phyloP scores from a whole-genome alignment of 2,888 invertebrate genomes.

The Pyrocoelia pectoralis region DNA sequence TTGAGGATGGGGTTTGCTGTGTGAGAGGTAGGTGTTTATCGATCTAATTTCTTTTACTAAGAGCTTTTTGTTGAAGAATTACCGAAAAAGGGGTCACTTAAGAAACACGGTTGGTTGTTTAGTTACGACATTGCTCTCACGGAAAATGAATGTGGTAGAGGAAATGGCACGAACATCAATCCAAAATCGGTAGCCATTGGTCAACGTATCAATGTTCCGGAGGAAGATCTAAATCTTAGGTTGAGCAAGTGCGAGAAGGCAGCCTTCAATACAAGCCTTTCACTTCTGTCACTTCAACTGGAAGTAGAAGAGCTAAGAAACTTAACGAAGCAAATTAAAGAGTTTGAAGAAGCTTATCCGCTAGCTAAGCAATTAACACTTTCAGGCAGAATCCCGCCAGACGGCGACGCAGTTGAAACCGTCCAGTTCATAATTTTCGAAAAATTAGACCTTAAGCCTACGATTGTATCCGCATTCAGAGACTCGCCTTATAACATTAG shows the following conservation, averaged over 20 bases:
- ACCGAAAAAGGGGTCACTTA: neutral
- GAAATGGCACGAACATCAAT: neutral
- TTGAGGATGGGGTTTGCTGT: neutral
- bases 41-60: neutral
- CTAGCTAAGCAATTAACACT: conserved; percentile 37
- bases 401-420: conserved; percentile 35
- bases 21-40: conserved; percentile 38
- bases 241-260: neutral
- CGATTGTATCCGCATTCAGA: conserved; percentile 41
- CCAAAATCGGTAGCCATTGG: neutral
- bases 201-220: neutral
- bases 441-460: conserved; percentile 45
- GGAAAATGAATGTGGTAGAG: neutral
- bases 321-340: conserved; percentile 25
- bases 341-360: conserved; percentile 39
- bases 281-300: neutral
- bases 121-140: neutral
- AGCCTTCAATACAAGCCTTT: neutral
- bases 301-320: conserved; percentile 24
- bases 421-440: conserved; percentile 44
- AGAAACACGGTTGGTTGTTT: neutral
- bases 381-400: conserved; percentile 39
- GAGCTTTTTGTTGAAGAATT: neutral
- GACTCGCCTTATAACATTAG: conserved; percentile 43
- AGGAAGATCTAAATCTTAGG: neutral